A percentile compares a stretch with the other conserved stretches of the same genome.
These are phyloP conservation scores for Zaprionus inermis DNA, from an alignment of 1,140 invertebrate genomes.

Conservation along the genomic window DNA sequence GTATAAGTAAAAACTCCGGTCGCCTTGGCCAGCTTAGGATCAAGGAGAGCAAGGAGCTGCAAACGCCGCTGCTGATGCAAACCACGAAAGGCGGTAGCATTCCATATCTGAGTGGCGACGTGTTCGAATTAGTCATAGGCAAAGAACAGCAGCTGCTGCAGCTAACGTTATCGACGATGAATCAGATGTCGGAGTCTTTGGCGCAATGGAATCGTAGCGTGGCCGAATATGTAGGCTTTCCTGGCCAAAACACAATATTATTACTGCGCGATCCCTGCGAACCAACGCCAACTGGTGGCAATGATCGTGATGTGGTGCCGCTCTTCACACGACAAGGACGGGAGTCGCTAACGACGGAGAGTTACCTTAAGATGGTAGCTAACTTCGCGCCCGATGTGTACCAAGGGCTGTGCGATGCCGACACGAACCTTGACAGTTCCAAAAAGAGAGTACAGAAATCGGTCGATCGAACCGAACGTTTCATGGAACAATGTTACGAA, in stretches of 20 bases:
- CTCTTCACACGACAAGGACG: slow-evolving; percentile 91
- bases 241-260: slow-evolving; percentile 87
- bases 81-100: slow-evolving; percentile 86
- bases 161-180: slow-evolving; percentile 86
- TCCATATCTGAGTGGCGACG: slow-evolving; percentile 88
- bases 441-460: slow-evolving; percentile 89
- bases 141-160: slow-evolving; percentile 85
- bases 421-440: slow-evolving; percentile 88
- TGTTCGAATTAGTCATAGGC: slow-evolving; percentile 86
- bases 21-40: slow-evolving; percentile 85
- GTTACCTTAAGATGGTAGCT: slow-evolving; percentile 90
- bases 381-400: slow-evolving; percentile 91
- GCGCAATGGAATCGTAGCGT: slow-evolving; percentile 84
- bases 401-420: slow-evolving; percentile 91
- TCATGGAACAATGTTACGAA: slow-evolving; percentile 87
- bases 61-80: slow-evolving; percentile 67
- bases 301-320: slow-evolving; percentile 88
- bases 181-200: slow-evolving; percentile 85
- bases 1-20: slow-evolving; percentile 84
- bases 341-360: slow-evolving; percentile 86
- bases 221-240: slow-evolving; percentile 86
- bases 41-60: slow-evolving; percentile 71
- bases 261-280: slow-evolving; percentile 88
- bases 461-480: slow-evolving; percentile 86
- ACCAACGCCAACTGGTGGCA: slow-evolving; percentile 87